A percentile compares a stretch with the other conserved stretches of the same genome.
phyloP scores from a whole-genome alignment of 2,888 invertebrate species.

The Artemia sinica region DNA sequence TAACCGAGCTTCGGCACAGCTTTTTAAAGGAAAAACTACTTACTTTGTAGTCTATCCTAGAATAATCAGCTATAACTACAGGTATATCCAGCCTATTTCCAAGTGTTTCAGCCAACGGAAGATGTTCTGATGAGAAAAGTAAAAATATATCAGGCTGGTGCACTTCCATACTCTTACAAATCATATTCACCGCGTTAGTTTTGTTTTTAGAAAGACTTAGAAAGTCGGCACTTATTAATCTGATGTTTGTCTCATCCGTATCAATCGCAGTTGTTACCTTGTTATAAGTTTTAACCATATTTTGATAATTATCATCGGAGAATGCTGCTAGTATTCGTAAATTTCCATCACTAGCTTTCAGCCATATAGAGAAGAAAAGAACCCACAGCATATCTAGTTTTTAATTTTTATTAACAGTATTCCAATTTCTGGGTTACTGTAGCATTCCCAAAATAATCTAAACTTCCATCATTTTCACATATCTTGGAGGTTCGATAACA shows the following conservation, averaged over 20 bases:
- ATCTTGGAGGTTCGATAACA: too few species aligned
- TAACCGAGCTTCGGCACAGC: not conserved
- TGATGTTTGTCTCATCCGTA: not conserved
- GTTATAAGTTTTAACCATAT: slow-evolving; percentile 5
- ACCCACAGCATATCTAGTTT: not conserved
- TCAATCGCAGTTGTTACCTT: not conserved
- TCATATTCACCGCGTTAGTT: not conserved
- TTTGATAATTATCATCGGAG: not conserved
- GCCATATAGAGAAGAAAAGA: not conserved
- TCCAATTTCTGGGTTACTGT: too few species aligned
- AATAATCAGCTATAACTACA: not conserved
- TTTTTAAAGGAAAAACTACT: not conserved
- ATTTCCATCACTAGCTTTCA: not conserved
- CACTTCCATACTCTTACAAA: not conserved
- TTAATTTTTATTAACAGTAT: too few species aligned
- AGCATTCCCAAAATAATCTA: too few species aligned
- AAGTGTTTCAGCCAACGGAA: not conserved
- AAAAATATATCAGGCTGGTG: not conserved
- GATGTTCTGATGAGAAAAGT: not conserved
- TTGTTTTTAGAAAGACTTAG: not conserved
- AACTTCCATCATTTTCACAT: too few species aligned
- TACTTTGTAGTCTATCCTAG: not conserved
- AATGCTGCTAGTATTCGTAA: not conserved
- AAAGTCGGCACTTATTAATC: not conserved
- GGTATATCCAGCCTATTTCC: slow-evolving; percentile 11